Base-by-base conservation (phyloP, 2,797 vertebrate species). In the Sibirionetta formosa region DNA sequence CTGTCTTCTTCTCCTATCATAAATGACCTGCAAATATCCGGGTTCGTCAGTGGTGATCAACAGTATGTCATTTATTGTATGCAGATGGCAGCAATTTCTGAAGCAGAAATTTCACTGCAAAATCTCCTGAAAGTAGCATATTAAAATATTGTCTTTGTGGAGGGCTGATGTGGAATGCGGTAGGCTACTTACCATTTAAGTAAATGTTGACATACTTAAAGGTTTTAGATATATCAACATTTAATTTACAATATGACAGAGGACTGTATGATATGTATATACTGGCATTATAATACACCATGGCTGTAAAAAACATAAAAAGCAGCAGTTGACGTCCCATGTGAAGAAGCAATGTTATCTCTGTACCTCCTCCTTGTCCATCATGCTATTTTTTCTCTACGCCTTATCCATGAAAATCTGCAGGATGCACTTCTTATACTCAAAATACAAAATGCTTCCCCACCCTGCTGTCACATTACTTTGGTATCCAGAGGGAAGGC, bases 101-200 rank as follows among this genome's bases (percentile, higher is more conserved):
- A 95, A 89, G 71, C 27, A 82, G 56, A 95, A 94, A 84, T 93
- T 70, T 73, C 36, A 87, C 76, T 92, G 18, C 17, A 80, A 93
- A 84, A 63, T 19, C 42, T 73, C 57, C 63, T 66, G 14, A 29
- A 27, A 44, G 38, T 3, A 78, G 38, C 53, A 51, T 31, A 46
- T 71, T 46, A 69, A 85, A 78, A 12, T 44, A 36, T 27, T 94
- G 80, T 46, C 33, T 57, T 86, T 51, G 42, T 92, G 69, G 38
- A 50, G 3, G 23, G 36, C 23, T 88, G 16, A 24, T 76, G 12
- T 86, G 46, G 50, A 26, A 48, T 42, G 3, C 53, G 65, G 36
- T 84, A 79, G 42, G 27, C 16, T 26, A 35, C 10, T 88, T 78
- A 60, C 15, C 12, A 42, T 92, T 88, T 92, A 68, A 94, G 82